Evolutionary conservation across 2,113 vertebrate species (phyloP).

Genomic region (Scolopax mira): DNA sequence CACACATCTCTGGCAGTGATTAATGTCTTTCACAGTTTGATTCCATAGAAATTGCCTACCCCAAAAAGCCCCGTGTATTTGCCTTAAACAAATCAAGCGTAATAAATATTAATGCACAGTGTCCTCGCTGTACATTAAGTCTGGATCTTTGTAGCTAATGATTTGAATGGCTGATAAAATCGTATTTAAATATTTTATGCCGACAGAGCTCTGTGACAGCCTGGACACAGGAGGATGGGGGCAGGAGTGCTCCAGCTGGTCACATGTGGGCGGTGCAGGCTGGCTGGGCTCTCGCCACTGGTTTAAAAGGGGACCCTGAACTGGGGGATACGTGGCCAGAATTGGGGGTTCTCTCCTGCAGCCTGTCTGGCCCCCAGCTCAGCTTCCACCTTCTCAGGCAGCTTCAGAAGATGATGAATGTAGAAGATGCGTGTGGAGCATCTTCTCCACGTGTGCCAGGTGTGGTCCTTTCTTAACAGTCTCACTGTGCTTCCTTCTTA

Average conservation of each 20-base stretch:
- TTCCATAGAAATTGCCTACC: neutral
- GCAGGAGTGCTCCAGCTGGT: neutral
- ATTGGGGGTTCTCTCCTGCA: neutral
- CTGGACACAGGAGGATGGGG: fast-evolving
- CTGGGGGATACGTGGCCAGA: fast-evolving
- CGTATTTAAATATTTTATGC: conserved; percentile 41
- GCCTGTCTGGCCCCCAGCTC: neutral
- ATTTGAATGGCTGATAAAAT: conserved; percentile 44
- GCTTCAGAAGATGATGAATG: neutral
- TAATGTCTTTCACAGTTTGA: conserved; percentile 32
- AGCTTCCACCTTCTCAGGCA: neutral
- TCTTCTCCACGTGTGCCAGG: neutral
- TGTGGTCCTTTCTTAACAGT: neutral
- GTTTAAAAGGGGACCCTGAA: neutral
- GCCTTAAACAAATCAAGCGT: conserved; percentile 58
- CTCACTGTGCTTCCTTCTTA: neutral
- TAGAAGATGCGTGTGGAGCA: neutral
- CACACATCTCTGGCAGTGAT: neutral
- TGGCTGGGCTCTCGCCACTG: fast-evolving
- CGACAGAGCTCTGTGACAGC: neutral
- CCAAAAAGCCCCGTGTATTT: conserved; percentile 36
- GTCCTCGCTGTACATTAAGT: neutral
- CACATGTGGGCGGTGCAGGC: fast-evolving
- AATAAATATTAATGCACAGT: conserved; percentile 69
- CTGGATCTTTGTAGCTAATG: conserved; percentile 33